A percentile compares a stretch with the other conserved stretches of the same genome.
Evolutionary conservation across 2,113 vertebrate species (phyloP).

Genomic region (Neomonachus schauinslandi): DNA sequence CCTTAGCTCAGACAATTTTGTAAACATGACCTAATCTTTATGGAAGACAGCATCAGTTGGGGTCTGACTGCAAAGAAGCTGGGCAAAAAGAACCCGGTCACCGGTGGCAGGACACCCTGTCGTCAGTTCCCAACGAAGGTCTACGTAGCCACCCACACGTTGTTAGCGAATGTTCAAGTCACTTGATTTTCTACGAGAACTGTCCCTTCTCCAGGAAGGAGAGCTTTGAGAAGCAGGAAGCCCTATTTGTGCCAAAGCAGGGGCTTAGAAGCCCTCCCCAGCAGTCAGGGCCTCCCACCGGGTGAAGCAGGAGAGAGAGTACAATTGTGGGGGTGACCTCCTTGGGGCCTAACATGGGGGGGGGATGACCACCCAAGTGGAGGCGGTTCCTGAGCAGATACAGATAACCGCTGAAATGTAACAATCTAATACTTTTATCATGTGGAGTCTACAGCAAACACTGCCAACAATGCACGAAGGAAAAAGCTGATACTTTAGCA

Average conservation of each 20-base stretch:
- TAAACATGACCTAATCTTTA: constrained; percentile 13
- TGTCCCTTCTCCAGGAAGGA: constrained; percentile 8
- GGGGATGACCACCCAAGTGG: constrained; percentile 71
- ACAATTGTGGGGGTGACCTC: neutral
- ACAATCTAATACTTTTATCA: constrained; percentile 35
- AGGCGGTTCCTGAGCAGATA: constrained; percentile 62
- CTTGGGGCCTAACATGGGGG: neutral
- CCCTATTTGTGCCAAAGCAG: constrained; percentile 29
- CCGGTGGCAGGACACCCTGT: neutral
- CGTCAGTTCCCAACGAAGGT: neutral
- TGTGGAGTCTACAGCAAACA: neutral
- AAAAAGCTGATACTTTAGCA: neutral
- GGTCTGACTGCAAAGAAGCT: neutral
- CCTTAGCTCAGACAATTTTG: neutral
- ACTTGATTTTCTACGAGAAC: neutral
- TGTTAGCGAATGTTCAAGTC: neutral
- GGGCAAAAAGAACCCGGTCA: neutral
- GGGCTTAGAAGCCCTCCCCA: constrained; percentile 21
- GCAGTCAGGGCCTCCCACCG: constrained; percentile 47
- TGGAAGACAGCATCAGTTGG: neutral
- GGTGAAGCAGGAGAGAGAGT: neutral
- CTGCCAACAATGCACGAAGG: neutral
- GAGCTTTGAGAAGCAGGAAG: neutral
- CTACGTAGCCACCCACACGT: neutral
- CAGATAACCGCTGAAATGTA: constrained; percentile 76